Conservation (phyloP, 2,113 vertebrate species). For the Scophthalmus maximus region DNA sequence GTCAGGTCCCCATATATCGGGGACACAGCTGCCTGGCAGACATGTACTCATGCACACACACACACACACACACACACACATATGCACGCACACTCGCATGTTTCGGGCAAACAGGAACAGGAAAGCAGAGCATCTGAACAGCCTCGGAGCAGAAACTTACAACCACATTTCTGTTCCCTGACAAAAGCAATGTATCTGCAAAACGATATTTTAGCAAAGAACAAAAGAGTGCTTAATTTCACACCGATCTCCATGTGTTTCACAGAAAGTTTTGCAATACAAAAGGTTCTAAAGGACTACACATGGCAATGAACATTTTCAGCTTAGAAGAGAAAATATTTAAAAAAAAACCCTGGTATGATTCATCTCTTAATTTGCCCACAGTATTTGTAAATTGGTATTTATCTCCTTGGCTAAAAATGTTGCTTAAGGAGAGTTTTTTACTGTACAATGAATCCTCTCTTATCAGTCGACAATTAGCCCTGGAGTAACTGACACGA, state of each 20-base stretch:
- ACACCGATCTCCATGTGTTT: constrained; percentile 30
- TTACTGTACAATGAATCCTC: background rate
- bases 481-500: background rate
- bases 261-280: background rate
- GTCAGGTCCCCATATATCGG: constrained; percentile 83
- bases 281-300: background rate
- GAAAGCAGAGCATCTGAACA: constrained; percentile 71
- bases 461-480: background rate
- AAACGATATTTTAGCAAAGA: constrained; percentile 31
- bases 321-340: background rate
- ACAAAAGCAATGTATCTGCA: constrained; percentile 37
- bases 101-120: constrained; percentile 65
- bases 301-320: background rate
- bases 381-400: background rate
- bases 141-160: constrained; percentile 59
- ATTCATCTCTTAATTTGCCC: background rate
- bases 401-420: background rate
- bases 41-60: constrained; percentile 54
- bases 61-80: constrained; percentile 46
- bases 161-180: constrained; percentile 52
- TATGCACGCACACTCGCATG: constrained; percentile 22
- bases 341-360: no score
- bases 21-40: constrained; percentile 85
- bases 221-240: constrained; percentile 18
- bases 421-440: constrained; percentile 1